Evolutionary conservation across 2,113 vertebrate species (phyloP).

Genomic region (Chaenogobius annularis): DNA sequence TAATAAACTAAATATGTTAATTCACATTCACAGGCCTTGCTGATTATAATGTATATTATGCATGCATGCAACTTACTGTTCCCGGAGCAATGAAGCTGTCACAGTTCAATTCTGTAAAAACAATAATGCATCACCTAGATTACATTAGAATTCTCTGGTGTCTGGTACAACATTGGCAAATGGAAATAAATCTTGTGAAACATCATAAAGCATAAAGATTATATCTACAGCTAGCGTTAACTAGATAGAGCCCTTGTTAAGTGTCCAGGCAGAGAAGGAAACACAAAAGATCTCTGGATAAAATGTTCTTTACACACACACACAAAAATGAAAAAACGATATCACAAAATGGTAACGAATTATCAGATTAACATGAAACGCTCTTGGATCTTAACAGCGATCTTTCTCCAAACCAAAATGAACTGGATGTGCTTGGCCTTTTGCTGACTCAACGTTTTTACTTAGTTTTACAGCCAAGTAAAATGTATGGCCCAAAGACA

Average conservation of each 20-base stretch:
- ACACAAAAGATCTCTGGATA: no score
- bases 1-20: no score
- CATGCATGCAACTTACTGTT: constrained; percentile 36
- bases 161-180: neutral
- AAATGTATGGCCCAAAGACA: neutral
- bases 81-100: constrained; percentile 25
- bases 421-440: neutral
- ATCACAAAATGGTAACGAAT: neutral
- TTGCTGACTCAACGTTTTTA: no score
- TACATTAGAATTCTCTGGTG: neutral
- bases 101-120: constrained; percentile 62
- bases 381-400: neutral
- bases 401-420: neutral
- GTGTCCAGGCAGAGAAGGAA: no score
- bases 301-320: neutral
- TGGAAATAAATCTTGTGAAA: neutral
- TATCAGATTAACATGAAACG: neutral
- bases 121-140: neutral
- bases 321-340: neutral
- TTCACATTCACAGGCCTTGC: neutral
- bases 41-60: neutral
- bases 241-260: no score
- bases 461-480: no score
- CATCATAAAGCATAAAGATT: neutral
- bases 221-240: neutral